Evolutionary conservation across 2,888 invertebrate genomes (phyloP).

Genomic region (Lutraria lutraria): DNA sequence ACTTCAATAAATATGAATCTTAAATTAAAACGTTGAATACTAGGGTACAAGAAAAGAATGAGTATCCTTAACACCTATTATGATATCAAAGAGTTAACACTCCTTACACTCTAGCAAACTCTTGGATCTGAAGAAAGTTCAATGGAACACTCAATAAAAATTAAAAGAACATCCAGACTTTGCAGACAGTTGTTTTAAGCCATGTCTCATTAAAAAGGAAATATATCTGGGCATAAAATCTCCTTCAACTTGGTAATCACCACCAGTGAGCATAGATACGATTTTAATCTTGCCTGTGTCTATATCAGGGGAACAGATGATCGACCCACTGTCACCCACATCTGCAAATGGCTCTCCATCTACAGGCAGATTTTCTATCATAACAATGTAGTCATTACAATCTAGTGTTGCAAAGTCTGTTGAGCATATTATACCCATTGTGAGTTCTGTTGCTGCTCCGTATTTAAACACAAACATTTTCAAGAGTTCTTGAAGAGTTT

Average conservation of each 20-base stretch:
- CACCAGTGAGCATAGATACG: constrained; percentile 34
- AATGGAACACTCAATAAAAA: background rate
- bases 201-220: constrained; percentile 37
- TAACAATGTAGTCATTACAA: constrained; percentile 10
- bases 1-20: too few species aligned
- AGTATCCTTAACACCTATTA: too few species aligned
- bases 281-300: constrained; percentile 35
- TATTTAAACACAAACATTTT: constrained; percentile 42
- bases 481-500: background rate
- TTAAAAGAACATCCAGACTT: constrained; percentile 16
- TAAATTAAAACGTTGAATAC: too few species aligned
- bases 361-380: constrained; percentile 48
- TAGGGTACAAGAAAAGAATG: too few species aligned
- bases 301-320: constrained; percentile 40
- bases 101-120: too few species aligned
- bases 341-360: constrained; percentile 27
- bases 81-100: too few species aligned
- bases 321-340: constrained; percentile 41
- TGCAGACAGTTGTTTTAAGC: constrained; percentile 27
- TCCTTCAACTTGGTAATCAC: constrained; percentile 32
- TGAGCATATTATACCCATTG: constrained; percentile 47
- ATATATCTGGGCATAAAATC: constrained; percentile 22
- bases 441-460: constrained; percentile 40
- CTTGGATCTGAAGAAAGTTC: too few species aligned
- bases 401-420: constrained; percentile 29